Evolutionary conservation across 2,888 invertebrate species (phyloP).

Genomic region (Macropis europaea): DNA sequence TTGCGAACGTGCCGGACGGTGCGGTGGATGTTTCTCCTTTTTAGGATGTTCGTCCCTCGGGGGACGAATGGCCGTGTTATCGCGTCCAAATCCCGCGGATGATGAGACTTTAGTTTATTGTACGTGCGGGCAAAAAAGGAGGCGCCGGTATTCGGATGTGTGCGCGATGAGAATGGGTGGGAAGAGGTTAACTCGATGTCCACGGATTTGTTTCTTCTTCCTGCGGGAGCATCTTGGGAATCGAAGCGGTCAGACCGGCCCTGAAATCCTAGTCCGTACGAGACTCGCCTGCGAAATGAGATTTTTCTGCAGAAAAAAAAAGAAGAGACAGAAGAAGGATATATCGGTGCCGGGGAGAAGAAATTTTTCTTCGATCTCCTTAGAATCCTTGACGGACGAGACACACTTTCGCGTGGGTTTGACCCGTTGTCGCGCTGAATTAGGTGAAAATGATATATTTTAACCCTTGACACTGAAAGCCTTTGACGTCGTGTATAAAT

Average conservation of each 20-base stretch:
- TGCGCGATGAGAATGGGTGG: slow-evolving; percentile 40
- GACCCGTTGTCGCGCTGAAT: too few species aligned
- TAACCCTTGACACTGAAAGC: too few species aligned
- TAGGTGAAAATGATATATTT: too few species aligned
- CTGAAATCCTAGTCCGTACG: slow-evolving; percentile 72
- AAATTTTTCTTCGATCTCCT: slow-evolving; percentile 1
- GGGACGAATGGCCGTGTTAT: slow-evolving; percentile 75
- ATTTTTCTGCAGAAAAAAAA: slow-evolving; percentile 50
- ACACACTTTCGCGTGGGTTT: too few species aligned
- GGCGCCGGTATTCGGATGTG: slow-evolving; percentile 25
- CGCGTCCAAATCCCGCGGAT: slow-evolving; percentile 78
- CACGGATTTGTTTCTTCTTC: slow-evolving; percentile 60
- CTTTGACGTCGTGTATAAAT: too few species aligned
- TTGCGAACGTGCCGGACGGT: slow-evolving; percentile 25
- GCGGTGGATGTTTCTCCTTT: too few species aligned
- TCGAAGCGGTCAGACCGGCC: slow-evolving; percentile 57
- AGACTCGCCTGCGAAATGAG: slow-evolving; percentile 76
- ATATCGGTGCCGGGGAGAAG: not conserved
- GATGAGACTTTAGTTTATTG: slow-evolving; percentile 80
- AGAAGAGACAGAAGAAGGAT: too few species aligned
- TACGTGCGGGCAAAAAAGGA: slow-evolving; percentile 71
- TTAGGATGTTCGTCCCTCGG: slow-evolving; percentile 18
- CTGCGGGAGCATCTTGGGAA: slow-evolving; percentile 46
- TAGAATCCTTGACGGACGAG: not conserved
- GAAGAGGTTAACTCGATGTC: slow-evolving; percentile 51